Evolutionary conservation across 2,888 invertebrate genomes (phyloP).

Genomic region (Dastarcus helophoroides): DNA sequence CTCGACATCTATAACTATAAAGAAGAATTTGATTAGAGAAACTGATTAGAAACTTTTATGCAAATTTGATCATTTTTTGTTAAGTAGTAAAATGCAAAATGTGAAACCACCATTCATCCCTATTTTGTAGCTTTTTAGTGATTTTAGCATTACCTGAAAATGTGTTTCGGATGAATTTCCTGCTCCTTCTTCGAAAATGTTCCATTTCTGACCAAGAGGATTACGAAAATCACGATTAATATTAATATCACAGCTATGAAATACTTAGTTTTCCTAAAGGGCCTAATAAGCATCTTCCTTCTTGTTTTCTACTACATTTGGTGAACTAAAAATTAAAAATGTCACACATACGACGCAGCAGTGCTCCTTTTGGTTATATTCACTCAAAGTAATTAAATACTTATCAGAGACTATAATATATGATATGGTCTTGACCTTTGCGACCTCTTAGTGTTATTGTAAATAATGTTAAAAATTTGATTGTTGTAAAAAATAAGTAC

Average conservation of each 20-base stretch:
- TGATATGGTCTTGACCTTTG: no score
- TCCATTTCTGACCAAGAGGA: constrained; percentile 3
- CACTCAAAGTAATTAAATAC: no score
- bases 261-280: not conserved
- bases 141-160: constrained; percentile 21
- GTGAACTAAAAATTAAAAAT: no score
- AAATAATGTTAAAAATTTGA: no score
- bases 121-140: not conserved
- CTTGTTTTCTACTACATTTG: no score
- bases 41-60: not conserved
- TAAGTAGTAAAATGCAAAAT: not conserved
- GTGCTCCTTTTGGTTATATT: no score
- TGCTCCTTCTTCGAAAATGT: constrained; percentile 1
- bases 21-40: constrained; percentile 5
- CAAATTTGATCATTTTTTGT: not conserved
- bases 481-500: no score
- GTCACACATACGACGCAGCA: no score
- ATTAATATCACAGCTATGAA: constrained; percentile 7
- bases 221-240: constrained; percentile 4
- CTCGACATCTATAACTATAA: constrained; percentile 2
- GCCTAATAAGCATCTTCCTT: no score
- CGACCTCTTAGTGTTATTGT: no score
- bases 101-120: no score
- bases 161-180: constrained; percentile 25
- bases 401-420: no score